Evolutionary conservation across 2,888 invertebrate species (phyloP), one percentile per base, ranked within the genome.

Genomic region (Malthinus seriepunctatus): DNA sequence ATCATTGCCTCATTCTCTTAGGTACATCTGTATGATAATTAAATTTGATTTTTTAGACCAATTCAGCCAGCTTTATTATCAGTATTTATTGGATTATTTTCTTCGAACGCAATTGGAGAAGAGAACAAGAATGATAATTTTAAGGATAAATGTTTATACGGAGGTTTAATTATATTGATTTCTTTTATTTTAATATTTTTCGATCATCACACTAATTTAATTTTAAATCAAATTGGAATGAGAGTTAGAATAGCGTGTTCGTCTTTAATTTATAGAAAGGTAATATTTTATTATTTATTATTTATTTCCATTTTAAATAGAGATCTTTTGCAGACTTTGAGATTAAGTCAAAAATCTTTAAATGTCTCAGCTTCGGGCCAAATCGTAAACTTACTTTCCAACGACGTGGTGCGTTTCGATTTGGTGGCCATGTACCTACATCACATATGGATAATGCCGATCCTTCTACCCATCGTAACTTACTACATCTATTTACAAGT

Each of bases 331-430:
- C 62, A 83, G 83, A 81, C 88, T 3, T 75, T 90, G 42, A 80
- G 81, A 61, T 76, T 90, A 32, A 88, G 86, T 69, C 84, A 84
- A 69, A 81, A 82, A 0, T 88, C 94, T 0, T 76, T 95, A 34
- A 89, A 90, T 1, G 86, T 93, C 72, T 93, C 94, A 0, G 90
- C 94, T 78, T 76, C 89, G 66, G 93, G 93, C 0, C 89, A 92
- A 76, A 86, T 94, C 68, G 87, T 93, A 46, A 93, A 93, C 75
- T 77, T 94, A 56, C 82, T 94, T 79, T 91, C 93, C 0, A 93
- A 93, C 69, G 94, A 94, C 73, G 91, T 93, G 63, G 92, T 91
- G 71, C 86, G 94, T 58, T 93, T 95, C 77, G 95, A 95, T 77
- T 84, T 91, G 78, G 88, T 89, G 4, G 83, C 89, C 12, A 80